phyloP scores from a whole-genome alignment of 1,140 invertebrate species.

The Cephus cinctus region DNA sequence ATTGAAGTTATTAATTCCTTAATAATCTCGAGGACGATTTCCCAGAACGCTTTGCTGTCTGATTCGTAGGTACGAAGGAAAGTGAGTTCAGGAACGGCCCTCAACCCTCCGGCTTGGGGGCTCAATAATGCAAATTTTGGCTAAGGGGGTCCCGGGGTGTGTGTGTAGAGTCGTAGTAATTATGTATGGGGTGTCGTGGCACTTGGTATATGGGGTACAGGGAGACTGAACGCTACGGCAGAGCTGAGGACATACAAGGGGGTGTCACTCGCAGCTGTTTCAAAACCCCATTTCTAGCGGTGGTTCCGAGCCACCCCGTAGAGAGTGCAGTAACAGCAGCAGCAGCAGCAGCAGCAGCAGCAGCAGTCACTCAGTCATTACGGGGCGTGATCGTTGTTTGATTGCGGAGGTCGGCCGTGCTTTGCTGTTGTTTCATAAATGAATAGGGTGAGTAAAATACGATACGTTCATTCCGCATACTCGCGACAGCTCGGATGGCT shows the following conservation, averaged over 20 bases:
- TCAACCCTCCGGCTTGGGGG: background rate
- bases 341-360: background rate
- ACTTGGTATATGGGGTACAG: background rate
- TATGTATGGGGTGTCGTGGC: background rate
- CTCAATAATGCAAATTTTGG: slow-evolving; percentile 7
- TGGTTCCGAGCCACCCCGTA: background rate
- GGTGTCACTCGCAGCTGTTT: slow-evolving; percentile 42
- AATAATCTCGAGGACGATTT: slow-evolving; percentile 7
- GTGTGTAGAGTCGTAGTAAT: slow-evolving; percentile 1
- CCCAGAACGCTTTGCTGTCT: background rate
- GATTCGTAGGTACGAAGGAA: background rate
- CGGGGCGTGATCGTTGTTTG: slow-evolving; percentile 27
- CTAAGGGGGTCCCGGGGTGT: background rate
- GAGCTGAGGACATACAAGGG: slow-evolving; percentile 1
- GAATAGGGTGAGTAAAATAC: no score
- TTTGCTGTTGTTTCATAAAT: no score
- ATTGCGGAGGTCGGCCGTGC: slow-evolving; percentile 11
- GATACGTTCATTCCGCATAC: no score
- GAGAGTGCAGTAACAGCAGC: background rate
- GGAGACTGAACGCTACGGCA: background rate
- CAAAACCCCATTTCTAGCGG: no score
- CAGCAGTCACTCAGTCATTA: slow-evolving; percentile 30
- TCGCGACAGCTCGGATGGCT: background rate
- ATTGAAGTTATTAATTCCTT: slow-evolving; percentile 10
- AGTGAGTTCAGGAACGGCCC: background rate